phyloP scores from a whole-genome alignment of 1,140 invertebrate species.

The Drosophila hydei region DNA sequence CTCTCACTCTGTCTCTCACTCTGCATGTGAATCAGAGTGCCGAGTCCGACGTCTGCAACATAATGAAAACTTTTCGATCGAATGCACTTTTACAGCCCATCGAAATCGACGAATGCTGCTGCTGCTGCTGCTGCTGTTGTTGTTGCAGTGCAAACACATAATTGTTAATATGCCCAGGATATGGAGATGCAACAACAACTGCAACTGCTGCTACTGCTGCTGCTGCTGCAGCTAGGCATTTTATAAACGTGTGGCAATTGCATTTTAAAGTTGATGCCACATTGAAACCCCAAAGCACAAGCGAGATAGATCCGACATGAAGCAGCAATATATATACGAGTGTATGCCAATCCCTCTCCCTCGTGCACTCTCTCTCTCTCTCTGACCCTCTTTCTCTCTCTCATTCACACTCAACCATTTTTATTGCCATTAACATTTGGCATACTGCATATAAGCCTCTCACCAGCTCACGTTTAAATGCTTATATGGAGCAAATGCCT shows the following conservation, averaged over 20 bases:
- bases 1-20: background rate
- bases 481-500: slow-evolving; percentile 28
- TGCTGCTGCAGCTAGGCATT: slow-evolving; percentile 24
- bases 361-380: background rate
- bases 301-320: background rate
- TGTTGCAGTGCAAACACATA: slow-evolving; percentile 56
- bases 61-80: slow-evolving; percentile 81
- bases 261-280: slow-evolving; percentile 49
- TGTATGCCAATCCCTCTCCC: background rate
- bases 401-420: slow-evolving; percentile 5
- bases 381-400: background rate
- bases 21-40: background rate
- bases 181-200: slow-evolving; percentile 53
- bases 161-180: slow-evolving; percentile 61
- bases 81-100: slow-evolving; percentile 66
- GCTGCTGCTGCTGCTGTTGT: slow-evolving; percentile 20
- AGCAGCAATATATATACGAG: background rate
- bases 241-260: slow-evolving; percentile 57
- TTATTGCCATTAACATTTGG: slow-evolving; percentile 49
- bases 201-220: slow-evolving; percentile 20
- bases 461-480: background rate
- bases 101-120: slow-evolving; percentile 27
- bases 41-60: slow-evolving; percentile 49
- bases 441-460: slow-evolving; percentile 17
- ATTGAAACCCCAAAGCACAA: slow-evolving; percentile 8